A percentile compares a stretch with the other conserved stretches of the same genome.
Conservation (phyloP, 2,888 invertebrate genomes). For the Stenichneumon culpator region DNA sequence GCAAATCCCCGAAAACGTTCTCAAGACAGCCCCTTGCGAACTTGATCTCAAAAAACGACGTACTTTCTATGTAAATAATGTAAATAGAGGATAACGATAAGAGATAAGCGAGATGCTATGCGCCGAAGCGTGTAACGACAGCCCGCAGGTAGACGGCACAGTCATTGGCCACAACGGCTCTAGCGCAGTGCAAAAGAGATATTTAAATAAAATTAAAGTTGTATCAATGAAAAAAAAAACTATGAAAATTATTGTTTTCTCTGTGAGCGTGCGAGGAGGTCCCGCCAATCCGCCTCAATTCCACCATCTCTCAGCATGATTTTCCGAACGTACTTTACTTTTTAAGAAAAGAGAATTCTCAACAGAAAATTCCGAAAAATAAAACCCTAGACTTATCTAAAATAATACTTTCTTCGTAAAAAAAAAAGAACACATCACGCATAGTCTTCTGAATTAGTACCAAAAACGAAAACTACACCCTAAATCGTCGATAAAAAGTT, state of each 20-base stretch:
- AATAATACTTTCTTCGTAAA: no score
- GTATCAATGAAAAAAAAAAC: neutral
- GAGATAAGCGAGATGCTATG: conserved; percentile 45
- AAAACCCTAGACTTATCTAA: neutral
- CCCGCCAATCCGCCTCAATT: neutral
- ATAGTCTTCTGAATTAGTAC: neutral
- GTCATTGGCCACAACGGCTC: conserved; percentile 7
- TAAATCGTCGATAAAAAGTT: neutral
- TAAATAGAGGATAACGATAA: conserved; percentile 71
- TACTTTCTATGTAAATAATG: conserved; percentile 80
- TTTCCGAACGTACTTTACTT: no score
- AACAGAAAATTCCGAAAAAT: neutral
- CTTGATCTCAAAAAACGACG: conserved; percentile 75
- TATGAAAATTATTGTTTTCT: neutral
- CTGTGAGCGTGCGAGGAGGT: neutral
- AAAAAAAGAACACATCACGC: neutral
- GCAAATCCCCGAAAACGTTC: conserved; percentile 43
- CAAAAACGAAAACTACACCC: neutral
- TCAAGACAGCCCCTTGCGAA: conserved; percentile 54
- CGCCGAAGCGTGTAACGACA: conserved; percentile 48
- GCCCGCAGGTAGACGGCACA: conserved; percentile 18
- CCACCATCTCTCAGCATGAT: no score
- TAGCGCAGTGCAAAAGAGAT: neutral
- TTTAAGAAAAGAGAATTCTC: neutral
- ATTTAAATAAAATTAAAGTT: conserved; percentile 4